phyloP scores from a whole-genome alignment of 2,888 invertebrate genomes.

The Timema podura region DNA sequence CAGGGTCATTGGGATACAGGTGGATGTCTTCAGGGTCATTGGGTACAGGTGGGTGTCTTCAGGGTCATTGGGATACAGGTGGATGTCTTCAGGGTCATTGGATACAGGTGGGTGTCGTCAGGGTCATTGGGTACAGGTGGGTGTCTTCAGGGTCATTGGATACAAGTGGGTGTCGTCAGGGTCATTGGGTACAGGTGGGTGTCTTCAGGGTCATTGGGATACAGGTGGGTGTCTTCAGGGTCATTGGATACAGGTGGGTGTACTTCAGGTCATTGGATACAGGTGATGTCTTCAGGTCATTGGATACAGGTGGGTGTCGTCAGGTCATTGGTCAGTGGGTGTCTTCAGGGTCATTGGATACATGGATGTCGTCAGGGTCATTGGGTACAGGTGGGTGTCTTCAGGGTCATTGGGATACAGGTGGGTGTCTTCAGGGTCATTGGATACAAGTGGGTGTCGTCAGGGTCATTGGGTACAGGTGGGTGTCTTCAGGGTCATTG shows the following conservation, averaged over 20 bases:
- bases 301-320: constrained; percentile 68
- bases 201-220: constrained; percentile 84
- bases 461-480: neutral
- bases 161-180: neutral
- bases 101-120: neutral
- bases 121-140: constrained; percentile 86
- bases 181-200: neutral
- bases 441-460: constrained; percentile 68
- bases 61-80: neutral
- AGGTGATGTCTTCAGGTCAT: too few relatives aligned
- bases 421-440: too few relatives aligned
- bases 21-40: too few relatives aligned
- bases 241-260: neutral
- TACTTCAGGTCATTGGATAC: neutral
- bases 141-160: neutral
- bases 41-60: constrained; percentile 67
- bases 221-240: constrained; percentile 58
- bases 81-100: neutral
- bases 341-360: constrained; percentile 50
- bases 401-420: neutral
- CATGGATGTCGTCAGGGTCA: constrained; percentile 55
- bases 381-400: neutral
- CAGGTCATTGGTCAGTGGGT: neutral
- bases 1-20: neutral
- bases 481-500: neutral